Conservation (phyloP, 2,113 vertebrate genomes). For the Origma solitaria region DNA sequence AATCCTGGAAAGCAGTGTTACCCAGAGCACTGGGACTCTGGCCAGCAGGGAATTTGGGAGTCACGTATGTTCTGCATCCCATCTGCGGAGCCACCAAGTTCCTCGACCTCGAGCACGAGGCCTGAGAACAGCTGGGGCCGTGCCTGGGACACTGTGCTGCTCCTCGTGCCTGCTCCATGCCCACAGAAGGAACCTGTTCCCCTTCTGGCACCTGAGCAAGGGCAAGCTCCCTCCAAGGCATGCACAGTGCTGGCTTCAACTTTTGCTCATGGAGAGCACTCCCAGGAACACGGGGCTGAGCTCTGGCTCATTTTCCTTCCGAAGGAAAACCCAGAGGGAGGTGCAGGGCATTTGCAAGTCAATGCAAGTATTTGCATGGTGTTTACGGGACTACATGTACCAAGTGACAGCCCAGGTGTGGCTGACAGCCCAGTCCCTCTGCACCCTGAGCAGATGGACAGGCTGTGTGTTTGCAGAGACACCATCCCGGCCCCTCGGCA, state of each 20-base stretch:
- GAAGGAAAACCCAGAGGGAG: not conserved
- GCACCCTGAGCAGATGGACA: not conserved
- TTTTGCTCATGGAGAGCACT: not conserved
- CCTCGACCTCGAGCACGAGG: not conserved
- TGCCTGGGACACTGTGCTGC: fast-evolving
- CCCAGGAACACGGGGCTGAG: not conserved
- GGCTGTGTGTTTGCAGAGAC: not conserved
- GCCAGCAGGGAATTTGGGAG: conserved; percentile 26
- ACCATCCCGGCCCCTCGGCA: fast-evolving
- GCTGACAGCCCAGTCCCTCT: fast-evolving
- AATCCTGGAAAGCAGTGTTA: conserved; percentile 41
- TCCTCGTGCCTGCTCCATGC: fast-evolving
- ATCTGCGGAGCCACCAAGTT: not conserved
- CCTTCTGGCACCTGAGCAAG: not conserved
- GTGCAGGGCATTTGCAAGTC: fast-evolving
- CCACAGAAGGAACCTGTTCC: not conserved
- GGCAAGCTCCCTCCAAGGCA: fast-evolving
- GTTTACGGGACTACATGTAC: not conserved
- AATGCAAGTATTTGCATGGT: fast-evolving
- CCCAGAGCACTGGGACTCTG: not conserved
- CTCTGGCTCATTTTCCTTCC: not conserved
- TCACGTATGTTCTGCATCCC: conserved; percentile 24
- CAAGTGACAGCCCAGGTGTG: not conserved
- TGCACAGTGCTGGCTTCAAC: not conserved
- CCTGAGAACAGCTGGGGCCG: not conserved